Percentiles rank a stretch among this genome's conserved stretches.
Evolutionary conservation across 2,113 vertebrate genomes (phyloP).

Genomic region (Isichthys henryi): DNA sequence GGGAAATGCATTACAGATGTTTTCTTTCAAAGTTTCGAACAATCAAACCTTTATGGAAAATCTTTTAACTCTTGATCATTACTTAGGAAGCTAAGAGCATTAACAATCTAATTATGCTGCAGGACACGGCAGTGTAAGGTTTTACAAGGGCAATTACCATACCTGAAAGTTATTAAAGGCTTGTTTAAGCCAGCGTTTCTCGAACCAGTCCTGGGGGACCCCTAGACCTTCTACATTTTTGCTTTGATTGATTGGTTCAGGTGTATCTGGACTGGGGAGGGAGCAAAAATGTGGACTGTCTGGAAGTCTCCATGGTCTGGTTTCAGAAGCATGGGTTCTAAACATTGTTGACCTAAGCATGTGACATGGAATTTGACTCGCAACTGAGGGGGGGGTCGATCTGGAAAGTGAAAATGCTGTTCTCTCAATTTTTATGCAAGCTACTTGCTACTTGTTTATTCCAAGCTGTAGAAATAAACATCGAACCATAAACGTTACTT

Average conservation of each 20-base stretch:
- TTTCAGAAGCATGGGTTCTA: neutral
- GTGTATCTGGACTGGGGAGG: neutral
- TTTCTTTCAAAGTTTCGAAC: neutral
- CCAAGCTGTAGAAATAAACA: neutral
- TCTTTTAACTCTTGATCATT: neutral
- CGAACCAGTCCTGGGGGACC: neutral
- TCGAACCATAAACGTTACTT: neutral
- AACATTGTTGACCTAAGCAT: neutral
- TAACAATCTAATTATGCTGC: neutral
- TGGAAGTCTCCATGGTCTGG: neutral
- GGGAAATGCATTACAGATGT: neutral
- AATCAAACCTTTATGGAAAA: neutral
- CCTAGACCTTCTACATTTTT: neutral
- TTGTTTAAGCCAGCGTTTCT: neutral
- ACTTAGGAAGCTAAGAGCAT: neutral
- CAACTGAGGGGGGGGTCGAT: neutral
- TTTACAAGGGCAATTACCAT: neutral
- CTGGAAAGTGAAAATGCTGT: neutral
- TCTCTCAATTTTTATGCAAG: neutral
- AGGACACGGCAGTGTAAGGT: neutral
- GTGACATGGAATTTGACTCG: neutral
- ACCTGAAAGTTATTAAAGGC: neutral
- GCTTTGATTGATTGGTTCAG: neutral
- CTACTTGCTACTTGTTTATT: neutral
- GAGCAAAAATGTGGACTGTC: neutral